Base-by-base conservation (phyloP, 2,888 invertebrate genomes). In the Apamea crenata region DNA sequence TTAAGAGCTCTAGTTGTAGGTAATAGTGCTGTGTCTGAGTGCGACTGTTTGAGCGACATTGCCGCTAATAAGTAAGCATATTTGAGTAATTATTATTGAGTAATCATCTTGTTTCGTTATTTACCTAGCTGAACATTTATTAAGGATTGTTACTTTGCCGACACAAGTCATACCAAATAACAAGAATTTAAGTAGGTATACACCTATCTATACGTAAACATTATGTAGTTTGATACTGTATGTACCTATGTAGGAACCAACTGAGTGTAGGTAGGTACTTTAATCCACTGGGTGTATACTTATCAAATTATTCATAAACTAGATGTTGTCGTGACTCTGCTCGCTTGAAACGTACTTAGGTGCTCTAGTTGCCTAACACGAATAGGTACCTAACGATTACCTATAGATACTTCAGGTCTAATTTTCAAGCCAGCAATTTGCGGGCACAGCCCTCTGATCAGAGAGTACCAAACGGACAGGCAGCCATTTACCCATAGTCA, bases 21-120 rank as follows among this genome's bases (percentile, higher is more conserved):
- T 59, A 47, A 74, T 67, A 80, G 89, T 89, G 89, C 40, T 74
- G 85, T 89, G 88, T 61, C 75, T 74, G 47, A 81, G 82, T 83
- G 88, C 25, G 25, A 50, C 63, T 36, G 44, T 84, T 74, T 71
- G 47, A 65, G 21, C 50, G 36, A 69, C 72, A 72, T 65, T 53
- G 25, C 36, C 21, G 74, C 53, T 71, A 68, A 14, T 78, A 59
- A 8, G 63, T 81, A 70, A 75, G 65, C 72, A 47, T 66, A 76
- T 72, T 79, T 79, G 53, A 61, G 74, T 79, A 53, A n/a, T 66
- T 21, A 50, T 59, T 32, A 59, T 83, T 79, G 36, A 79, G 73
- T 83, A 83, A 73, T 61, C 29, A 21, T 78, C 36, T 83, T 61
- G 36, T 79, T 50, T 71, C n/a, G 29, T 36, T 77, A 32, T 40